Base-by-base conservation (phyloP, 2,888 invertebrate species). In the Drosophila pseudotalamancana region DNA sequence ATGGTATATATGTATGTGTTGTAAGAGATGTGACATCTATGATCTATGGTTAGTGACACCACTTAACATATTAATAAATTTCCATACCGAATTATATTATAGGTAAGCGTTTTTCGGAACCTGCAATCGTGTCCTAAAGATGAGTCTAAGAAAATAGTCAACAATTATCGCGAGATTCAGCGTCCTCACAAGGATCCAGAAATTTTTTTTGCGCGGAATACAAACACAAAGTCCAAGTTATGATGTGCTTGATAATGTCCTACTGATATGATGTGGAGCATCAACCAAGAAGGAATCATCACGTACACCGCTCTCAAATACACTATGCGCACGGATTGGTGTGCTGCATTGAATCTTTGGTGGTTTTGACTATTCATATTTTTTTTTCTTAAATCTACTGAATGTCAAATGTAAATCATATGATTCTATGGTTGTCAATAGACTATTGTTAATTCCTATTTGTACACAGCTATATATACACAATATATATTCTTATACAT, bases 101-200 rank as follows among this genome's bases (percentile, higher is more conserved):
- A 91, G 91, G 91, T 91, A 54, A 88, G 90, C 68, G 90, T 88
- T 31, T 91, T 91, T 76, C 90, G 91, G 55, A 90, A 89, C 73
- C 83, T 91, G 69, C 91, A 91, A 74, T 91, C 90, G 27, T 91
- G 91, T 64, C 90, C 90, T 43, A 90, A 90, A 75, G 91, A 91
- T 77, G 89, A 90, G 66, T 90, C 88, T 57, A 91, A 91, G 74
- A 91, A 91, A 75, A 91, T 91, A 76, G 88, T 91, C 32, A 91
- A 88, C 73, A 91, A 91, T 83, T 91, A 87, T 78, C 91, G 91
- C 27, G 90, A 91, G 77, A 90, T 91, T 42, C 91, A 91, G 74
- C 89, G 88, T 31, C 91, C 91, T 29, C 85, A 82, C 50, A 90
- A 90, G 72, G 88, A 91, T 83, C 91, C 91, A 5, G 91, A 91